Conservation (phyloP, 2,113 vertebrate genomes). For the Takifugu flavidus region DNA sequence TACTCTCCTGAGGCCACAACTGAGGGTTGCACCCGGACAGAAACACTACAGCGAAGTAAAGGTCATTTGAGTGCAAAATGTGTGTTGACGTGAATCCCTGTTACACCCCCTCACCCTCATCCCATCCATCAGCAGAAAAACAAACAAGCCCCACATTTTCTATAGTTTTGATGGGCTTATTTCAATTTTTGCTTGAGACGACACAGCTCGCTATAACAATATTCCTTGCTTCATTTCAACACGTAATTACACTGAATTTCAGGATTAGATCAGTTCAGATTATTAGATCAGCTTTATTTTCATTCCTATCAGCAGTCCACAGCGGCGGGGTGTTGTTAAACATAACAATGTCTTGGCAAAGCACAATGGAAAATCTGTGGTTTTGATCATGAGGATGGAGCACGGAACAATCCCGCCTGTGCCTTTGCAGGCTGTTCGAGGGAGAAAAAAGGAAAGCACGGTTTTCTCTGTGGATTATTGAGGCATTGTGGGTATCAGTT, state of each 20-base stretch:
- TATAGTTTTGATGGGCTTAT: too few relatives aligned
- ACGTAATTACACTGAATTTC: slow-evolving; percentile 6
- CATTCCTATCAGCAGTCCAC: slow-evolving; percentile 34
- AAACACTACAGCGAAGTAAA: slow-evolving; percentile 6
- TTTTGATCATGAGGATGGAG: slow-evolving; percentile 56
- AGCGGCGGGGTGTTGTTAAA: slow-evolving; percentile 34
- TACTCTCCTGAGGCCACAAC: slow-evolving; percentile 1
- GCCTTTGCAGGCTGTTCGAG: slow-evolving; percentile 40
- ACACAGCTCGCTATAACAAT: neutral
- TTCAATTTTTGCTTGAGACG: too few relatives aligned
- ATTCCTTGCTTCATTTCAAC: slow-evolving; percentile 1
- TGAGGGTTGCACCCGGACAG: slow-evolving; percentile 7
- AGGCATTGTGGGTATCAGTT: slow-evolving; percentile 13
- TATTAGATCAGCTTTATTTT: slow-evolving; percentile 19
- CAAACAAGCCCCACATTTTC: too few relatives aligned
- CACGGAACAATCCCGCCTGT: slow-evolving; percentile 33
- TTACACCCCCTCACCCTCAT: too few relatives aligned
- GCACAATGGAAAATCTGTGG: slow-evolving; percentile 62
- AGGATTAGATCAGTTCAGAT: slow-evolving; percentile 1
- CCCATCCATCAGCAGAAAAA: too few relatives aligned
- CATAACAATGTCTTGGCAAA: slow-evolving; percentile 53
- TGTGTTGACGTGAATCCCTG: slow-evolving; percentile 3
- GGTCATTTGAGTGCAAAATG: slow-evolving; percentile 14
- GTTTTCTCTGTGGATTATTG: neutral
- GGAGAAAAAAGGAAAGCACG: slow-evolving; percentile 23